Percentiles rank a stretch among this genome's conserved stretches.
Conservation (phyloP, 2,888 invertebrate species). For the Sussaba pulchella region DNA sequence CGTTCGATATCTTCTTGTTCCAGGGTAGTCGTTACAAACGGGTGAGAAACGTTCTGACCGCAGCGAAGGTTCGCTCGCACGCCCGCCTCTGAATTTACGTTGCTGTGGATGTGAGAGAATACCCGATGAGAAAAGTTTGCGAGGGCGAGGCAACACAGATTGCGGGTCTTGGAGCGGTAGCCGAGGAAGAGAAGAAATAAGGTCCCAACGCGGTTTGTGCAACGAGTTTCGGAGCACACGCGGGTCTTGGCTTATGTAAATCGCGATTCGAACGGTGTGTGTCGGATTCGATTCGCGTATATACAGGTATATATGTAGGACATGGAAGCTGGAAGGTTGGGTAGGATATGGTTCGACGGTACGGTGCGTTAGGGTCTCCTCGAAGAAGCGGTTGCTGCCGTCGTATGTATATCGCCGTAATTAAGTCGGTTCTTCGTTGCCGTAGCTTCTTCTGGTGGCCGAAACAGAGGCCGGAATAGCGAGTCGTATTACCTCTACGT, state of each 20-base stretch:
- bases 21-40: conserved; percentile 46
- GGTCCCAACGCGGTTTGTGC: conserved; percentile 33
- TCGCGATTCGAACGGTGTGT: conserved; percentile 69
- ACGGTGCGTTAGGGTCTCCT: conserved; percentile 57
- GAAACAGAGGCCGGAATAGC: conserved; percentile 40
- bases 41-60: conserved; percentile 54
- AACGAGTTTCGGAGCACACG: conserved; percentile 12
- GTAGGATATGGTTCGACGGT: conserved; percentile 71
- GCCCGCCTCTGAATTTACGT: conserved; percentile 46
- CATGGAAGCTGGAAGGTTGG: conserved; percentile 56
- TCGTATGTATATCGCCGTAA: conserved; percentile 81
- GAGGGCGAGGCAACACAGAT: conserved; percentile 60
- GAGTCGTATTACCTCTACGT: conserved; percentile 40
- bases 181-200: conserved; percentile 37
- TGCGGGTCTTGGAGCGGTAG: conserved; percentile 60
- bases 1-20: conserved; percentile 12
- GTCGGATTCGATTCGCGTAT: conserved; percentile 63
- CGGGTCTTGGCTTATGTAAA: conserved; percentile 60
- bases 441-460: conserved; percentile 62
- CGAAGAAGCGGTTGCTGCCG: conserved; percentile 66
- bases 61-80: conserved; percentile 22
- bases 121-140: conserved; percentile 60
- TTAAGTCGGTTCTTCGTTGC: conserved; percentile 80
- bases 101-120: conserved; percentile 27
- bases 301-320: conserved; percentile 48